These are phyloP conservation scores for Otis tarda DNA, from an alignment of 2,113 vertebrate species.

Conservation along the genomic window DNA sequence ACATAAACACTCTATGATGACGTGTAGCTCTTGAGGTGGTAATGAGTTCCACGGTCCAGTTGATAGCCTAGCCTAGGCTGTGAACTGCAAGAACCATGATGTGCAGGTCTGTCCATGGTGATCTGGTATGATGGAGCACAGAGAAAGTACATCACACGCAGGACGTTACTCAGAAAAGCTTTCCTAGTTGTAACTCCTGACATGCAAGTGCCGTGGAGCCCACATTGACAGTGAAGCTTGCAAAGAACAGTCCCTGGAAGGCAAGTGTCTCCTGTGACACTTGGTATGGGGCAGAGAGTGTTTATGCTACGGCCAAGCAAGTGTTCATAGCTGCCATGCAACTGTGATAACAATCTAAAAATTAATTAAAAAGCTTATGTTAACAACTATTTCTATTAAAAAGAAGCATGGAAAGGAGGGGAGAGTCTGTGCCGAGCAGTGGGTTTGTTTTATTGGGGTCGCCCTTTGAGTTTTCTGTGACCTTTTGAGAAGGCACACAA, in stretches of 20 bases:
- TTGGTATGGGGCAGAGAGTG: not conserved
- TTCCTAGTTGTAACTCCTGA: not conserved
- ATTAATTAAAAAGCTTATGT: not conserved
- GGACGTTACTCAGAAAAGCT: not conserved
- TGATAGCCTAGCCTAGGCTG: not conserved
- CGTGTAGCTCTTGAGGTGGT: not conserved
- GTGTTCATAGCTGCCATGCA: not conserved
- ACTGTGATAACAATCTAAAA: not conserved
- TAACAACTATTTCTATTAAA: not conserved
- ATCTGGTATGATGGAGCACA: not conserved
- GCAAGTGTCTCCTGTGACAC: not conserved
- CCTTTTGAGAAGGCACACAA: not conserved
- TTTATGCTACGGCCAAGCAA: not conserved
- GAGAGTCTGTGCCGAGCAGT: not conserved
- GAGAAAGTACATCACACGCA: fast-evolving
- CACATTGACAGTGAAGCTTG: not conserved
- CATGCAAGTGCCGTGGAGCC: not conserved
- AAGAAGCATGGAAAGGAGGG: not conserved
- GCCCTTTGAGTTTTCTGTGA: not conserved
- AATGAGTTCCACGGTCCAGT: not conserved
- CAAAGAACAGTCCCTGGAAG: not conserved
- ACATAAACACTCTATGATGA: not conserved
- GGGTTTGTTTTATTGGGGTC: not conserved
- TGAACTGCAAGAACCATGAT: not conserved
- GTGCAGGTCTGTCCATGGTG: not conserved